phyloP scores from a whole-genome alignment of 1,140 invertebrate species.

The Paraescarpia echinospica region DNA sequence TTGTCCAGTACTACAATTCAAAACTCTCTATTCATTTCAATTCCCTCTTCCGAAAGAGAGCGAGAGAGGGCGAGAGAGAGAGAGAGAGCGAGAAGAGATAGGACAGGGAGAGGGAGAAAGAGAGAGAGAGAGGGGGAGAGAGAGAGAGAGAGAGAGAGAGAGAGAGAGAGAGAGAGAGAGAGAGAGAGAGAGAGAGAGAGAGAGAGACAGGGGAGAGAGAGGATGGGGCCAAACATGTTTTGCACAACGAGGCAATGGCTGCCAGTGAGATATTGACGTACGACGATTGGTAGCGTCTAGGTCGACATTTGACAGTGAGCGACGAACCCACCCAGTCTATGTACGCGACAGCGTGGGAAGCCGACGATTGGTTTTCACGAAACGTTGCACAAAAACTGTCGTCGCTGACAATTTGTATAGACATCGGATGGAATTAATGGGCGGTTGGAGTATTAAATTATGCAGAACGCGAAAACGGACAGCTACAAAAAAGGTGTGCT shows the following conservation, averaged over 20 bases:
- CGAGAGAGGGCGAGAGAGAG: too few relatives aligned
- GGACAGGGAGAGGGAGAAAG: too few relatives aligned
- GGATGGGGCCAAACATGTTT: too few relatives aligned
- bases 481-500: neutral
- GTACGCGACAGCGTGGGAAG: neutral
- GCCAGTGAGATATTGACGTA: neutral
- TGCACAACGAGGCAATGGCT: neutral
- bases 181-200: too few relatives aligned
- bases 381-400: neutral
- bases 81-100: too few relatives aligned
- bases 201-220: too few relatives aligned
- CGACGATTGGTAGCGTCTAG: neutral
- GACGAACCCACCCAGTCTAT: neutral
- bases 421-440: neutral
- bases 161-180: too few relatives aligned
- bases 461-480: neutral
- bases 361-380: neutral
- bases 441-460: neutral
- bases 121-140: too few relatives aligned
- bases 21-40: too few relatives aligned
- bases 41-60: too few relatives aligned
- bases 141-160: too few relatives aligned
- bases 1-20: too few relatives aligned
- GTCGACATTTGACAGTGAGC: neutral
- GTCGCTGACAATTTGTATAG: neutral